Base-by-base conservation (phyloP, 2,888 invertebrate genomes). In the Nymphalis c-album region DNA sequence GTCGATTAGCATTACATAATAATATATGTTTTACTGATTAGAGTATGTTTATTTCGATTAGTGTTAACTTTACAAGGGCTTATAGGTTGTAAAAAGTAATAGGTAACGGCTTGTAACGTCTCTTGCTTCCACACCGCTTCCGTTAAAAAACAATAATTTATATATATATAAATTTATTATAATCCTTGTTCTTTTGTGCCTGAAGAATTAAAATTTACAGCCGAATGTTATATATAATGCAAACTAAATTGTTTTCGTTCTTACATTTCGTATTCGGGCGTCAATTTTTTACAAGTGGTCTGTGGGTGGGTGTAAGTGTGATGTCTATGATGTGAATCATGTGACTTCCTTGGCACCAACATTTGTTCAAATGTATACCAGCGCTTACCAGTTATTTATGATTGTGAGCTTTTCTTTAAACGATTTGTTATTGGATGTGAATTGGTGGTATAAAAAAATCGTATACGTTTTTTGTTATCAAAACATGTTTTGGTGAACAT, bases 261-360 rank as follows among this genome's bases (percentile, higher is more conserved):
- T 47, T 58, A 20, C 60, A 51, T 26, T 60, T 50, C 45, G 57
- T 68, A 67, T 63, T 69, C 69, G 65, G 57, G 58, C 67, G 62
- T 55, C 46, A 53, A 62, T 60, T 67, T 58, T 46, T 57, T 61
- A 47, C 62, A 31, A 40, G 26, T 51, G 16, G 60, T 67, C 77
- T 74, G 88, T 86, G 85, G 84, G 88, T 86, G 85, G 84, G 88
- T 82, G 87, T 81, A 76, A 86, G 87, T 88, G 87, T 90, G 87
- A 89, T 87, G 84, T 80, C 83, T 83, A 79, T 85, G 85, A 88
- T 87, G 83, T 85, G 85, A 85, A 86, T 90, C 90, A 90, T 88
- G 89, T 90, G 90, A 90, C 85, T 86, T 84, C 88, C 84, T 88
- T 88, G 88, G 88, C 88, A 86, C 85, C 80, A 86, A 84, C 79